Percentiles rank a stretch among this genome's conserved stretches.
phyloP scores from a whole-genome alignment of 2,797 vertebrate genomes.

The Rhinophrynus dorsalis region DNA sequence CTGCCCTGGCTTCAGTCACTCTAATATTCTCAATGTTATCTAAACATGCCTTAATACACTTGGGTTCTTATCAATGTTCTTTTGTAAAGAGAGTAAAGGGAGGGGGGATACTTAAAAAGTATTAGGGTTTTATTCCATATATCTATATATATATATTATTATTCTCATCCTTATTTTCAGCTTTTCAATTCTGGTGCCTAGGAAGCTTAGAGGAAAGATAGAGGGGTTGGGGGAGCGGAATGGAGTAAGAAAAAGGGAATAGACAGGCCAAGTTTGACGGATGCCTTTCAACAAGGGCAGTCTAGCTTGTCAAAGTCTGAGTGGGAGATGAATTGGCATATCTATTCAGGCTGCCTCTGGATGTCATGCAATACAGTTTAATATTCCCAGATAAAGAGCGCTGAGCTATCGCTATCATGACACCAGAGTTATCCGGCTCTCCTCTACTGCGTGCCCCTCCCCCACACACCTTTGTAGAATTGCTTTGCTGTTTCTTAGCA shows the following conservation, averaged over 20 bases:
- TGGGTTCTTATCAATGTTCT: slow-evolving; percentile 83
- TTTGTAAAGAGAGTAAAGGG: slow-evolving; percentile 55
- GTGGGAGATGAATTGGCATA: slow-evolving; percentile 95
- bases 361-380: slow-evolving; percentile 90
- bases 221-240: slow-evolving; percentile 57
- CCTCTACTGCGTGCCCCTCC: slow-evolving; percentile 46
- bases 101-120: slow-evolving; percentile 71
- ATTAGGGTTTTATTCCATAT: slow-evolving; percentile 67
- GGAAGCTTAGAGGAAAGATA: slow-evolving; percentile 66
- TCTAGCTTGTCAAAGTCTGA: slow-evolving; percentile 96
- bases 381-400: slow-evolving; percentile 94
- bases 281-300: slow-evolving; percentile 98
- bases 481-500: background rate
- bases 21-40: slow-evolving; percentile 96
- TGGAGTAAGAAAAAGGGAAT: slow-evolving; percentile 59
- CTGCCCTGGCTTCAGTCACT: slow-evolving; percentile 63
- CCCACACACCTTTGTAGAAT: slow-evolving; percentile 12
- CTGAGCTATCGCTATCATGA: slow-evolving; percentile 90
- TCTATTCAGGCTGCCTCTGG: slow-evolving; percentile 85
- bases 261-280: slow-evolving; percentile 80
- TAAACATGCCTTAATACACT: slow-evolving; percentile 82
- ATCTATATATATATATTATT: too few species aligned
- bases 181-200: slow-evolving; percentile 79
- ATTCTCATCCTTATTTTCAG: slow-evolving; percentile 70
- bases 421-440: slow-evolving; percentile 73